Conservation (phyloP, 2,888 invertebrate genomes). For the Orthonychiurus folsomi region DNA sequence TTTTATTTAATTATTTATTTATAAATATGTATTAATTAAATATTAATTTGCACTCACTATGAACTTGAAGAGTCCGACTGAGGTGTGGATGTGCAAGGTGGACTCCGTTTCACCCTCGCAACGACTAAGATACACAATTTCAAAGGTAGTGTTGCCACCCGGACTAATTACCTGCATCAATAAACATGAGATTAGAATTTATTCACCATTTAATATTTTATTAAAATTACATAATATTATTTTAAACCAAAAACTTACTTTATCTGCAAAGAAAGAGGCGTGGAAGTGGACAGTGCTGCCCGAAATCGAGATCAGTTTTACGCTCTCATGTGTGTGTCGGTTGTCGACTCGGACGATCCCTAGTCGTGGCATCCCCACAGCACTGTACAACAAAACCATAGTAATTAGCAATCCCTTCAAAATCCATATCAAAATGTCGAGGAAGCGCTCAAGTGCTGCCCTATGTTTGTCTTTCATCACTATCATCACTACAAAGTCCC, state of each 20-base stretch:
- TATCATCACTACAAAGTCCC: too few relatives aligned
- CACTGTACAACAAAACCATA: constrained; percentile 52
- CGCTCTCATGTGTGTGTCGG: constrained; percentile 71
- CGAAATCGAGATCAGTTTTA: constrained; percentile 87
- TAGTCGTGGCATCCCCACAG: constrained; percentile 78
- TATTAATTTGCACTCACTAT: constrained; percentile 51
- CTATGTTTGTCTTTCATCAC: too few relatives aligned
- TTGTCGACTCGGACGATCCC: constrained; percentile 80
- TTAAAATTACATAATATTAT: constrained; percentile 7
- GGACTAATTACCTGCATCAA: constrained; percentile 68
- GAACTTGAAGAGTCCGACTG: constrained; percentile 81
- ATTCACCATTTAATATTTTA: constrained; percentile 9
- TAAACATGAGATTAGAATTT: constrained; percentile 1
- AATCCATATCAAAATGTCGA: too few relatives aligned
- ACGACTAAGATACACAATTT: constrained; percentile 88
- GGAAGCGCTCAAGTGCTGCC: too few relatives aligned
- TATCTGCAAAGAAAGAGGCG: constrained; percentile 92
- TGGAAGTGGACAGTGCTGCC: constrained; percentile 92
- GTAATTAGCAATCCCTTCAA: constrained; percentile 1
- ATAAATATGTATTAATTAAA: not conserved
- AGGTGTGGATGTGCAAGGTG: constrained; percentile 86
- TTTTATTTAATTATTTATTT: not conserved
- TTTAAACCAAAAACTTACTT: constrained; percentile 54
- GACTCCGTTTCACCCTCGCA: constrained; percentile 80
- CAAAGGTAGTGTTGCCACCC: constrained; percentile 85